phyloP scores from a whole-genome alignment of 1,140 invertebrate species.

The Brachionus koreanus region DNA sequence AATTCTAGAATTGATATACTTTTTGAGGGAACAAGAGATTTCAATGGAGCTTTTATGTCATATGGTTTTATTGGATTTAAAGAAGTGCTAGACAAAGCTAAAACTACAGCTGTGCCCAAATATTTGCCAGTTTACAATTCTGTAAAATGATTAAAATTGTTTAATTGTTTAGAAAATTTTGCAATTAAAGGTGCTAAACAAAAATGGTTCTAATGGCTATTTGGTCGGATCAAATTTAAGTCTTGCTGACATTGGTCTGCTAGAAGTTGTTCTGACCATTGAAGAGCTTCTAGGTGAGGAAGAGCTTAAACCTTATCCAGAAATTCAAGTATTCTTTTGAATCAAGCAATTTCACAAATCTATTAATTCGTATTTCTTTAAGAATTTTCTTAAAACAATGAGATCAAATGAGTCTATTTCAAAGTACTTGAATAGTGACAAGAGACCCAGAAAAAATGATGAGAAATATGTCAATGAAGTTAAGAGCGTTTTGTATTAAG shows the following conservation, averaged over 20 bases:
- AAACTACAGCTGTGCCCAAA: not conserved
- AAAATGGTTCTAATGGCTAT: constrained; percentile 35
- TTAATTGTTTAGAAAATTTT: not conserved
- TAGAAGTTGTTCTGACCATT: constrained; percentile 32
- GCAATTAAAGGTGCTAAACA: not conserved
- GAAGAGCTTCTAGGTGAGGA: constrained; percentile 34
- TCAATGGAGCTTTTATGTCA: constrained; percentile 24
- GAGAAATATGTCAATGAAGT: constrained; percentile 33
- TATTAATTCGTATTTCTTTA: not conserved
- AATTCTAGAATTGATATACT: constrained; percentile 17
- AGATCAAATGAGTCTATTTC: not conserved
- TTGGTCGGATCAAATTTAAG: constrained; percentile 20
- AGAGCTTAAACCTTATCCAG: not conserved
- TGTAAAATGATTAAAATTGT: not conserved
- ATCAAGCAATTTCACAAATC: not conserved
- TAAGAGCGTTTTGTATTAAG: not conserved
- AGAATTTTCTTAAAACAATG: constrained; percentile 14
- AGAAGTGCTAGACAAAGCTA: constrained; percentile 20
- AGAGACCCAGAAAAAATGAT: constrained; percentile 17
- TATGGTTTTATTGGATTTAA: constrained; percentile 16
- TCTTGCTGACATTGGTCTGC: constrained; percentile 25
- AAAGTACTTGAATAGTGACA: not conserved
- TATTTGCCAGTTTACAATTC: constrained; percentile 26
- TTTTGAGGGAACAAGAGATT: constrained; percentile 12
- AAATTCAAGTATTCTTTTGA: constrained; percentile 23